These are phyloP conservation scores for Coelinius sp. DNA, from an alignment of 2,888 invertebrate species.

Conservation along the genomic window DNA sequence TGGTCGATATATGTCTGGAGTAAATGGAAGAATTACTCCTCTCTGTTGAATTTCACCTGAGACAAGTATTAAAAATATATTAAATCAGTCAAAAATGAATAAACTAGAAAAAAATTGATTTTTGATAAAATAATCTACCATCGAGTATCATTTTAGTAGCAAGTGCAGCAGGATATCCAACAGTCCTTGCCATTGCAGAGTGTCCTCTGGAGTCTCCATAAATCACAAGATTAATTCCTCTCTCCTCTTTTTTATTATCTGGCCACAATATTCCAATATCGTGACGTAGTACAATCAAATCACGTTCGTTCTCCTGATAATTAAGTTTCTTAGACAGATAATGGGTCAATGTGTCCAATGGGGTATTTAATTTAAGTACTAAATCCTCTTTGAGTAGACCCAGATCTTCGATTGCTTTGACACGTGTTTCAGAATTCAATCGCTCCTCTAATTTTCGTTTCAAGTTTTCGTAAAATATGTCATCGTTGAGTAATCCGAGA, in stretches of 20 bases:
- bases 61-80: constrained; percentile 45
- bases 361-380: constrained; percentile 87
- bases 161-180: constrained; percentile 94
- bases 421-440: constrained; percentile 80
- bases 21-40: constrained; percentile 93
- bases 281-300: constrained; percentile 94
- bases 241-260: constrained; percentile 84
- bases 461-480: constrained; percentile 94
- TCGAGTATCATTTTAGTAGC: constrained; percentile 98
- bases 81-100: constrained; percentile 47
- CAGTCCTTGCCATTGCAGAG: constrained; percentile 97
- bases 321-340: constrained; percentile 87
- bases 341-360: constrained; percentile 93
- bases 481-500: constrained; percentile 85
- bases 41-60: constrained; percentile 96
- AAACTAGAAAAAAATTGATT: not conserved
- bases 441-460: constrained; percentile 86
- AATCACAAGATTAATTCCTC: constrained; percentile 89
- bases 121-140: constrained; percentile 75
- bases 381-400: constrained; percentile 89
- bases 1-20: constrained; percentile 93
- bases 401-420: constrained; percentile 85
- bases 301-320: constrained; percentile 87
- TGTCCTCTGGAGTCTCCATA: constrained; percentile 88
- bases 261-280: constrained; percentile 95